Conservation (phyloP, 1,140 invertebrate genomes). For the Cherax destructor region DNA sequence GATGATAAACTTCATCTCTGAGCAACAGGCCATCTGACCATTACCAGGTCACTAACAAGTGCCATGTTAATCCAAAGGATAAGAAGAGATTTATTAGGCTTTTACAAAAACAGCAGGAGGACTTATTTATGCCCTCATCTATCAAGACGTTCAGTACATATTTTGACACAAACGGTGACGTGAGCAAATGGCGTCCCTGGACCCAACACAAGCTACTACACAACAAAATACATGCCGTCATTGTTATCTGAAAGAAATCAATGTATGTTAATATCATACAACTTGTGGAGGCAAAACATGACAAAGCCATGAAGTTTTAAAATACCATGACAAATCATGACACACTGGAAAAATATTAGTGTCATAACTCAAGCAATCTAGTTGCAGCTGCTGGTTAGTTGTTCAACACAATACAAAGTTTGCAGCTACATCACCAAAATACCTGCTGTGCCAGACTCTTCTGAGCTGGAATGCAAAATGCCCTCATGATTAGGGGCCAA, state of each 20-base stretch:
- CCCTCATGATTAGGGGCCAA: conserved; percentile 21
- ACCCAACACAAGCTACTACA: conserved; percentile 67
- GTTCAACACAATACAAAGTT: conserved; percentile 11
- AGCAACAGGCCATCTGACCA: conserved; percentile 15
- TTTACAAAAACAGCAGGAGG: conserved; percentile 34
- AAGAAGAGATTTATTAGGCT: conserved; percentile 21
- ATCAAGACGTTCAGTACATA: conserved; percentile 2
- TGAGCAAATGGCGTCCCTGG: conserved; percentile 61
- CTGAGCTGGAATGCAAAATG: conserved; percentile 22
- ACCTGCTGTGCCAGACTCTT: conserved; percentile 51
- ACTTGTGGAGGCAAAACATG: conserved; percentile 19
- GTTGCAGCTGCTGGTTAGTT: conserved; percentile 17
- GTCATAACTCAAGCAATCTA: background rate
- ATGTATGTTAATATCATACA: conserved; percentile 62
- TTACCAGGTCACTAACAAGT: conserved; percentile 53
- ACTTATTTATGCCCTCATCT: conserved; percentile 12
- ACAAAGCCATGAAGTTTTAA: conserved; percentile 29
- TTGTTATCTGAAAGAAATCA: conserved; percentile 66
- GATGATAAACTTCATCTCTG: background rate
- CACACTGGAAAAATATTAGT: conserved; percentile 41
- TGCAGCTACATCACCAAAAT: conserved; percentile 66
- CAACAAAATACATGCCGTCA: conserved; percentile 62
- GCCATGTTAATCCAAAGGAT: conserved; percentile 33
- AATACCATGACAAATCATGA: conserved; percentile 37
- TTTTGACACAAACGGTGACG: conserved; percentile 27